phyloP scores from a whole-genome alignment of 2,113 vertebrate genomes.

The Phylloscopus trochilus region DNA sequence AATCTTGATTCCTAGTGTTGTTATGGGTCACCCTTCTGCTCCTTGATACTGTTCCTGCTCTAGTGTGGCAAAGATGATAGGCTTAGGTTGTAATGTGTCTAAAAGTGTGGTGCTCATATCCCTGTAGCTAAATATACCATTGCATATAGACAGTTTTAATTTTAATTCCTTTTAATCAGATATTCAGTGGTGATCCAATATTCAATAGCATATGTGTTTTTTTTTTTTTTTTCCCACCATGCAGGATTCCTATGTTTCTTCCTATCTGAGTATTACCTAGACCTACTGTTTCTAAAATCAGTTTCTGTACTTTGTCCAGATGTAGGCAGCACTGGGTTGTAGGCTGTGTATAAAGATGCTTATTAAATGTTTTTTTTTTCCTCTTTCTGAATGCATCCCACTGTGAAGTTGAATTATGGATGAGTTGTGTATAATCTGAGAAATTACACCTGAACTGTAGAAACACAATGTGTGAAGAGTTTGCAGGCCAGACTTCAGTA shows the following conservation, averaged over 20 bases:
- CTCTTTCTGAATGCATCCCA: background rate
- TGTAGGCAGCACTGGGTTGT: background rate
- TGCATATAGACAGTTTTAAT: background rate
- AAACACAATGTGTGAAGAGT: background rate
- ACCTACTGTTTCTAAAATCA: background rate
- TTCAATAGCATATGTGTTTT: background rate
- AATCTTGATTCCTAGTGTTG: background rate
- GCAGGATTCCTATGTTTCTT: background rate
- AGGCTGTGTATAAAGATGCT: background rate
- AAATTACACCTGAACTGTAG: background rate
- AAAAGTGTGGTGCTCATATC: background rate
- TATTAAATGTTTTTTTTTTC: background rate
- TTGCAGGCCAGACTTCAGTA: background rate
- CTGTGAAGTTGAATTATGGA: background rate
- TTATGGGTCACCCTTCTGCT: background rate
- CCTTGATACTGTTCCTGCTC: background rate
- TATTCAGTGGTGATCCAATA: background rate
- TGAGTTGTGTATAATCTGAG: background rate
- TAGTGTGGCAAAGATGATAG: background rate
- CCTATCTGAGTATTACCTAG: background rate
- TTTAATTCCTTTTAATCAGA: background rate
- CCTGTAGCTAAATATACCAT: background rate
- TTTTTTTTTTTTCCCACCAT: accelerated
- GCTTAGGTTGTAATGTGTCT: background rate
- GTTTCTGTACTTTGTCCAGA: background rate